A percentile compares a stretch with the other conserved stretches of the same genome.
Evolutionary conservation across 2,113 vertebrate genomes (phyloP).

Genomic region (Platanista minor): DNA sequence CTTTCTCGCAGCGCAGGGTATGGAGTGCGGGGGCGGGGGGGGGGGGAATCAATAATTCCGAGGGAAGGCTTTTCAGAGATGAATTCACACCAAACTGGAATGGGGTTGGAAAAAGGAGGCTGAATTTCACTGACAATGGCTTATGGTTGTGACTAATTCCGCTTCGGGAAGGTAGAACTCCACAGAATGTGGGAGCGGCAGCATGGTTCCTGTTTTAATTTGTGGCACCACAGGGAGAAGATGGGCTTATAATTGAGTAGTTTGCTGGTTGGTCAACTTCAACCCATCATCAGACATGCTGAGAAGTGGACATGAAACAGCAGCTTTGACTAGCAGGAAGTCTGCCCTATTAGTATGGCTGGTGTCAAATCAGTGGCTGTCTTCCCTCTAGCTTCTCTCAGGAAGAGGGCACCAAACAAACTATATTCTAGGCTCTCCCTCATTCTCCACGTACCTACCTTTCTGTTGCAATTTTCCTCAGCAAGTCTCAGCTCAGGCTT

Average conservation of each 20-base stretch:
- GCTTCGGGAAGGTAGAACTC: constrained; percentile 45
- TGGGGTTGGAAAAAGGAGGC: neutral
- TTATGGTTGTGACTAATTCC: constrained; percentile 59
- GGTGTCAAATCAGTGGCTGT: neutral
- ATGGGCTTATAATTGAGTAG: constrained; percentile 63
- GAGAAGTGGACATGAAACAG: constrained; percentile 22
- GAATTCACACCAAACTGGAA: constrained; percentile 19
- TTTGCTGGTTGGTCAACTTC: constrained; percentile 66
- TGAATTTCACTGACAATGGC: neutral
- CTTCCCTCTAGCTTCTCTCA: neutral
- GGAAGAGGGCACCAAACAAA: neutral
- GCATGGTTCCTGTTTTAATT: constrained; percentile 34
- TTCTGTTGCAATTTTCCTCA: neutral
- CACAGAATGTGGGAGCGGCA: neutral
- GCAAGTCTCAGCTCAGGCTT: neutral
- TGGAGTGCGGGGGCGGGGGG: too few species aligned
- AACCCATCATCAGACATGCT: constrained; percentile 25
- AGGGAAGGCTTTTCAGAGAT: constrained; percentile 33
- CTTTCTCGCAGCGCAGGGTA: constrained; percentile 40
- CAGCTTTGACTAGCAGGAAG: constrained; percentile 2
- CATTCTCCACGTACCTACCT: neutral
- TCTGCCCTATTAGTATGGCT: neutral
- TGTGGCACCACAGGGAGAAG: constrained; percentile 61
- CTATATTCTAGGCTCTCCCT: neutral
- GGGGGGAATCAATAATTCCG: neutral